phyloP scores from a whole-genome alignment of 92 coral and sea anemone species.

The Parazoanthus atlanticus region DNA sequence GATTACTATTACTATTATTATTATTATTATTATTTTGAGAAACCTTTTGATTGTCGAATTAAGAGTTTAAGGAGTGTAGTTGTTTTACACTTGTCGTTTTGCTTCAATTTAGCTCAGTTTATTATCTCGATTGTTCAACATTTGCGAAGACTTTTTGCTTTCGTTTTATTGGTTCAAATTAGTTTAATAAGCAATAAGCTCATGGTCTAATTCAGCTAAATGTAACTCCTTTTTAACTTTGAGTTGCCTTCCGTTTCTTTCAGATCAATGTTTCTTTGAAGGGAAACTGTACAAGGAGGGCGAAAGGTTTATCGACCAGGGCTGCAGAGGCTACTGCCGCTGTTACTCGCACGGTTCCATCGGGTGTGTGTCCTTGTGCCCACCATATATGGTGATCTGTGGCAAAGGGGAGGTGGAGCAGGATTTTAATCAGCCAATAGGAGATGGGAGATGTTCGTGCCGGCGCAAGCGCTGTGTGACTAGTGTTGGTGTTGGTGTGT shows the following conservation, averaged over 20 bases:
- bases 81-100: too few relatives aligned
- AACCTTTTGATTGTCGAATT: too few relatives aligned
- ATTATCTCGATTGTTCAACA: too few relatives aligned
- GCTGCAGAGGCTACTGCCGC: conserved; percentile 45
- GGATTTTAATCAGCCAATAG: conserved; percentile 28
- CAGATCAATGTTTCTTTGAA: conserved; percentile 40
- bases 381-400: conserved; percentile 49
- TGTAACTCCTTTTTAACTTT: too few relatives aligned
- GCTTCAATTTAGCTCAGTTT: too few relatives aligned
- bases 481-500: conserved; percentile 6
- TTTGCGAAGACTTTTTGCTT: too few relatives aligned
- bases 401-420: conserved; percentile 32
- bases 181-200: too few relatives aligned
- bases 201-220: too few relatives aligned
- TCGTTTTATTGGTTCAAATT: too few relatives aligned
- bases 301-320: conserved; percentile 36
- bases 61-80: too few relatives aligned
- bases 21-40: too few relatives aligned
- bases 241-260: not conserved
- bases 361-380: conserved; percentile 53
- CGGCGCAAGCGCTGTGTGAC: conserved; percentile 44
- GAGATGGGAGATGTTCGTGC: conserved; percentile 54
- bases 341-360: conserved; percentile 30
- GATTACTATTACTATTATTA: too few relatives aligned
- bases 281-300: conserved; percentile 42